Base-by-base conservation (phyloP, 2,888 invertebrate species). In the Chrysolina oricalcia region DNA sequence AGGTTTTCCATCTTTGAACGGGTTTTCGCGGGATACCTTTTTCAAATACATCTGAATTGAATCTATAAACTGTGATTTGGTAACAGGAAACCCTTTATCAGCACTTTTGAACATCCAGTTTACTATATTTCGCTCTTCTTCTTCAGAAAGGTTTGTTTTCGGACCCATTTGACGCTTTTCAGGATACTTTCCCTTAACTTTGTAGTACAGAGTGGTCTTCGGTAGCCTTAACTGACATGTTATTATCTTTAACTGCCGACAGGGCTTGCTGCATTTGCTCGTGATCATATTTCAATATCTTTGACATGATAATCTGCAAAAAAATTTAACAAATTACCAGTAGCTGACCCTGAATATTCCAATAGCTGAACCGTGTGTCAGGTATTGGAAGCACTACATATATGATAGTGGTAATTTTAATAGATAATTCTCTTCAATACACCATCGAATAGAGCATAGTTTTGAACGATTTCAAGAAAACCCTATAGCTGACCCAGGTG, bases 1-100 rank as follows among this genome's bases (percentile, higher is more conserved):
- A 63, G 86, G 87, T 66, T 82, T 78, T 62, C 21, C 23, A 56
- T 56, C 53, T 56, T 56, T 56, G 53, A 62, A 70, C 0, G 41
- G 40, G 50, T 46, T 53, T 69, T 69, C 63, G 56, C 43, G 10
- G 13, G 3, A 62, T 64, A 41, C 35, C n/a, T 65, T 69, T 70
- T 70, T 64, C 15, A 70, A 19, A 17, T 56, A 64, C 59, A 74
- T 74, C 41, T 70, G 10, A 74, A 70, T 19, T 35, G 70, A 74
- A 65, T 70, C 59, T n/a, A n/a, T n/a, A n/a, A n/a, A n/a, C n/a
- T n/a, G n/a, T n/a, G n/a, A n/a, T n/a, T n/a, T n/a, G n/a, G n/a
- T n/a, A n/a, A n/a, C n/a, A n/a, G n/a, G n/a, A n/a, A n/a, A n/a
- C n/a, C n/a, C n/a, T n/a, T n/a, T n/a, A n/a, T n/a, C n/a, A n/a